These are phyloP conservation scores for Scaeva pyrastri DNA, from an alignment of 2,888 invertebrate genomes.

Conservation along the genomic window DNA sequence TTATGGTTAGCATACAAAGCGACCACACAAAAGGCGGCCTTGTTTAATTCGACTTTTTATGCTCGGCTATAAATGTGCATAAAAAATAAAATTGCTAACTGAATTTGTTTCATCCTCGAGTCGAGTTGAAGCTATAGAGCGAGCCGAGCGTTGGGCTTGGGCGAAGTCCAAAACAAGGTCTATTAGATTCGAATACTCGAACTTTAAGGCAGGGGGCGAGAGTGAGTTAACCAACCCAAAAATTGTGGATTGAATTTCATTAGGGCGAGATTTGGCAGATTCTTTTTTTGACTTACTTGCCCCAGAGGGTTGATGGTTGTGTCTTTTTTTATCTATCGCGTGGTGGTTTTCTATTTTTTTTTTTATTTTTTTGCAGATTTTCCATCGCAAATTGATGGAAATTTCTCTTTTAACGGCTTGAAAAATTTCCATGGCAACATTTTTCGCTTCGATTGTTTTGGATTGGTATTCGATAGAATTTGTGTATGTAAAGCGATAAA, in stretches of 20 bases:
- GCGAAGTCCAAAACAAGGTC: constrained; percentile 6
- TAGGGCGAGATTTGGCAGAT: constrained; percentile 67
- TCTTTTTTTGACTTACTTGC: constrained; percentile 31
- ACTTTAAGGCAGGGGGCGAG: not conserved
- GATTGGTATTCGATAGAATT: constrained; percentile 27
- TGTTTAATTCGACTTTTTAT: constrained; percentile 30
- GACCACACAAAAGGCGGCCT: constrained; percentile 31
- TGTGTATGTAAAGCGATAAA: constrained; percentile 9
- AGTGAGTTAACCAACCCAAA: not conserved
- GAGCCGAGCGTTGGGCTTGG: too few species aligned
- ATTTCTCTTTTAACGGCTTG: constrained; percentile 66
- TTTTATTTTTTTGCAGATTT: constrained; percentile 28
- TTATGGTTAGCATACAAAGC: not conserved
- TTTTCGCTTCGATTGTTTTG: constrained; percentile 53
- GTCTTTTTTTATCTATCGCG: constrained; percentile 16
- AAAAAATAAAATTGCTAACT: constrained; percentile 64
- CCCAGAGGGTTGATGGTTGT: constrained; percentile 23
- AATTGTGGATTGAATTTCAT: constrained; percentile 69
- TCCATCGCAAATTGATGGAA: constrained; percentile 65
- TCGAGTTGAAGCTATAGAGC: constrained; percentile 5
- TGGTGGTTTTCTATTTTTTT: not conserved
- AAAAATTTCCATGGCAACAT: constrained; percentile 65
- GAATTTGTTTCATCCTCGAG: constrained; percentile 57
- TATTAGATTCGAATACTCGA: not conserved
- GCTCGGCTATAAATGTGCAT: constrained; percentile 37